Base-by-base conservation (phyloP, 2,888 invertebrate species). In the Chaitophorus viminalis region DNA sequence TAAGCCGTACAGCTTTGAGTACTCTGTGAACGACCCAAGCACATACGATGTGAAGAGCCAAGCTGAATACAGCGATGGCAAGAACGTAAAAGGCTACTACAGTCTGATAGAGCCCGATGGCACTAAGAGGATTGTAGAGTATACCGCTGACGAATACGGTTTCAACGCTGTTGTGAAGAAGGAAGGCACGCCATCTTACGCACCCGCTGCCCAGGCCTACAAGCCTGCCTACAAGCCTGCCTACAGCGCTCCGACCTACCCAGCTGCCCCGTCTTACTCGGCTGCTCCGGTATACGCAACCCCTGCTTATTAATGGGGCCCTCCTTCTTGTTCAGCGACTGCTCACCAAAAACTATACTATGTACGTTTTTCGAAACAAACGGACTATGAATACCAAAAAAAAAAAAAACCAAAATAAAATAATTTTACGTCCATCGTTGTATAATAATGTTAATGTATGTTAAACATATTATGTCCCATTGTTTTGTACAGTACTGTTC, bases 11-110 rank as follows among this genome's bases (percentile, higher is more conserved):
- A 89, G 88, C 82, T 90, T 89, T 86, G 90, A 89, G 82, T 90
- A 90, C 88, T 89, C 89, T 52, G 90, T 90, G 21, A 89, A 89
- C 82, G 90, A 90, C 89, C 86, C 89, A 29, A 65, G 88, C 85
- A 89, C 90, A 76, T 89, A 89, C 17, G 90, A 90, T 85, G 89
- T 89, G 83, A 90, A 90, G 84, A 89, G 88, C 89, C 90, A 90
- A 78, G 88, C 88, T 75, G 90, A 90, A 79, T 86, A 88, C 83
- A 89, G 90, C 74, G 89, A 90, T 78, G 90, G 90, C 36, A 90
- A 90, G 89, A 88, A 88, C 72, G 90, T 90, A 36, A 89, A 90
- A 89, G 90, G 90, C 25, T 89, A 89, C 85, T 90, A 90, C 89
- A 89, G 89, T 36, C 89, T 90, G 33, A 76, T 89, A 52, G 89